Evolutionary conservation across 2,888 invertebrate species (phyloP).

Genomic region (Drosophila nr. perissopoda): DNA sequence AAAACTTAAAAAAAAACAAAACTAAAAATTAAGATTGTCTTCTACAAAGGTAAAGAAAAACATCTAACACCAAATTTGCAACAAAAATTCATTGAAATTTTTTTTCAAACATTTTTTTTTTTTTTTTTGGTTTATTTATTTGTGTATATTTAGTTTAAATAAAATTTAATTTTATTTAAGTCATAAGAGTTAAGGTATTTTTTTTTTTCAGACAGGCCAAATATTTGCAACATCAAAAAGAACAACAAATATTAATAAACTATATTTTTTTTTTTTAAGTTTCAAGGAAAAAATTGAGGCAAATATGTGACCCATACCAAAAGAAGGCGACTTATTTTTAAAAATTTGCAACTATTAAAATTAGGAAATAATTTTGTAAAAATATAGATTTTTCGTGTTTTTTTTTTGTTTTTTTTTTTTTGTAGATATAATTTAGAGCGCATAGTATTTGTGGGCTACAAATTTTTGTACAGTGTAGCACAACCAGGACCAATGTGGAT

Average conservation of each 20-base stretch:
- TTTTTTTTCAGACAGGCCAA: slow-evolving; percentile 33
- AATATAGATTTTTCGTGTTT: slow-evolving; percentile 21
- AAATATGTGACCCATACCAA: slow-evolving; percentile 32
- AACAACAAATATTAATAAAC: slow-evolving; percentile 27
- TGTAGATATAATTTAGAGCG: slow-evolving; percentile 44
- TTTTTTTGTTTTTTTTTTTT: slow-evolving; percentile 1
- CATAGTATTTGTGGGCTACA: slow-evolving; percentile 35
- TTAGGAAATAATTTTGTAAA: slow-evolving; percentile 63
- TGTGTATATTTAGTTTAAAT: slow-evolving; percentile 58
- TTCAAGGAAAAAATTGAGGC: slow-evolving; percentile 19
- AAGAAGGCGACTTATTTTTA: slow-evolving; percentile 33
- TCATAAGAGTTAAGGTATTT: slow-evolving; percentile 59
- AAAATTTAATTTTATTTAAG: slow-evolving; percentile 75
- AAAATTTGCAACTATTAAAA: slow-evolving; percentile 74
- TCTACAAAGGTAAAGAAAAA: slow-evolving; percentile 14
- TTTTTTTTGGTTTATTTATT: slow-evolving; percentile 63
- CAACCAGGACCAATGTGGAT: slow-evolving; percentile 17
- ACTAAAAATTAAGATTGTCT: background rate
- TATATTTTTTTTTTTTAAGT: background rate
- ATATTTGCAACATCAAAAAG: slow-evolving; percentile 35
- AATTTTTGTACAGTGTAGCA: slow-evolving; percentile 35
- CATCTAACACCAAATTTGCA: slow-evolving; percentile 37
- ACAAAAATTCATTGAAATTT: slow-evolving; percentile 41
- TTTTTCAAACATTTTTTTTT: slow-evolving; percentile 35
- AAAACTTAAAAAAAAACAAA: background rate